phyloP scores from a whole-genome alignment of 2,888 invertebrate species.

The Xestia ashworthii region DNA sequence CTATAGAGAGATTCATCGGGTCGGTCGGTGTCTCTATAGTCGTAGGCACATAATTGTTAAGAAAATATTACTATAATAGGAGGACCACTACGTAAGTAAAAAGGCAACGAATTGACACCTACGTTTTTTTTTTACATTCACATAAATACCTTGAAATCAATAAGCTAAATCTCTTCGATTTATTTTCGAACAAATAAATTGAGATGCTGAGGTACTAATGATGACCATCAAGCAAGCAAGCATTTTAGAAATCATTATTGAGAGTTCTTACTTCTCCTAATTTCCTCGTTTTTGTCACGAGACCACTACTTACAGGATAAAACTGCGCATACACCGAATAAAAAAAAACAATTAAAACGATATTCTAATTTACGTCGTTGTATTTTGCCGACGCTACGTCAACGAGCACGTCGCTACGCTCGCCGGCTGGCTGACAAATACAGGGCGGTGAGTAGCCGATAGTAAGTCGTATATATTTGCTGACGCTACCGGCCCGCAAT shows the following conservation, averaged over 20 bases:
- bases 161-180: not conserved
- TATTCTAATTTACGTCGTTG: constrained; percentile 37
- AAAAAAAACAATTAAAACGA: constrained; percentile 23
- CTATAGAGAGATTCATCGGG: too few relatives aligned
- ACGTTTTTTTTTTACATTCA: not conserved
- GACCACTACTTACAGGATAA: too few relatives aligned
- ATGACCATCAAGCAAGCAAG: not conserved
- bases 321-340: not conserved
- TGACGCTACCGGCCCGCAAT: constrained; percentile 82
- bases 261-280: not conserved
- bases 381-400: constrained; percentile 70
- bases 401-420: constrained; percentile 73
- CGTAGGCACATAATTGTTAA: not conserved
- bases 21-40: too few relatives aligned
- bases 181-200: not conserved
- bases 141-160: not conserved
- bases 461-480: constrained; percentile 88
- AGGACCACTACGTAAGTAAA: not conserved
- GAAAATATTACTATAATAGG: not conserved
- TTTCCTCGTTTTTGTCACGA: not conserved
- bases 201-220: too few relatives aligned
- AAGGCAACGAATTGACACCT: not conserved
- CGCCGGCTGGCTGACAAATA: constrained; percentile 83
- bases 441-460: constrained; percentile 85
- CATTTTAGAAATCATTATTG: not conserved